These are phyloP conservation scores for Oncorhynchus gorbuscha DNA, from an alignment of 2,113 vertebrate genomes.

Conservation along the genomic window DNA sequence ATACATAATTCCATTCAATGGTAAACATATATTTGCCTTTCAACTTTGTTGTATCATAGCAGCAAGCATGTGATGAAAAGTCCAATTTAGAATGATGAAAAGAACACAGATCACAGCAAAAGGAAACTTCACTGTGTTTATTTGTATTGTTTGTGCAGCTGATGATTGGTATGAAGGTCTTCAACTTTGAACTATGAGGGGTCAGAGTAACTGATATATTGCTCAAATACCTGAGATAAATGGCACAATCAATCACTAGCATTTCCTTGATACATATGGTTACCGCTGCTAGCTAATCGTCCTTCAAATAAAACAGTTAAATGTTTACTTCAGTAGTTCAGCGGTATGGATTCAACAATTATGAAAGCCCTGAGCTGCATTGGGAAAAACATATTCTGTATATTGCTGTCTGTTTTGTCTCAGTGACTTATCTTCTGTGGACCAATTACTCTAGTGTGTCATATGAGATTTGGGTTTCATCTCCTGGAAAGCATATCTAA, in stretches of 20 bases:
- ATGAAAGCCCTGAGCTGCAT: neutral
- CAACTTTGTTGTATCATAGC: too few relatives aligned
- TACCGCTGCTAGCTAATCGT: neutral
- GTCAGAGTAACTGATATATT: neutral
- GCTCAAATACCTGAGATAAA: neutral
- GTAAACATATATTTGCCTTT: too few relatives aligned
- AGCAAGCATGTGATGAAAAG: too few relatives aligned
- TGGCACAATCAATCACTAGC: neutral
- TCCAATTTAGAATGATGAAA: too few relatives aligned
- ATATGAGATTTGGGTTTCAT: too few relatives aligned
- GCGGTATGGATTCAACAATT: too few relatives aligned
- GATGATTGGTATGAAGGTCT: neutral
- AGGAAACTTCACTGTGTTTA: neutral
- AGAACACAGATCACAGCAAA: too few relatives aligned
- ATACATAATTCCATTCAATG: neutral
- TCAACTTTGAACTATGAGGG: neutral
- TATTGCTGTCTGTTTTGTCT: neutral
- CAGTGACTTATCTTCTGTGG: neutral
- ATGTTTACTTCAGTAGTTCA: neutral
- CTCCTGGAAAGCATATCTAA: too few relatives aligned
- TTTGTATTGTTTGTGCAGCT: neutral
- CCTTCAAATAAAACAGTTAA: neutral
- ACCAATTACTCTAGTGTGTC: too few relatives aligned
- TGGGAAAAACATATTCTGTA: neutral
- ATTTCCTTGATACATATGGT: neutral